Conservation (phyloP, 2,888 invertebrate genomes). For the Trissonchulus sp. region DNA sequence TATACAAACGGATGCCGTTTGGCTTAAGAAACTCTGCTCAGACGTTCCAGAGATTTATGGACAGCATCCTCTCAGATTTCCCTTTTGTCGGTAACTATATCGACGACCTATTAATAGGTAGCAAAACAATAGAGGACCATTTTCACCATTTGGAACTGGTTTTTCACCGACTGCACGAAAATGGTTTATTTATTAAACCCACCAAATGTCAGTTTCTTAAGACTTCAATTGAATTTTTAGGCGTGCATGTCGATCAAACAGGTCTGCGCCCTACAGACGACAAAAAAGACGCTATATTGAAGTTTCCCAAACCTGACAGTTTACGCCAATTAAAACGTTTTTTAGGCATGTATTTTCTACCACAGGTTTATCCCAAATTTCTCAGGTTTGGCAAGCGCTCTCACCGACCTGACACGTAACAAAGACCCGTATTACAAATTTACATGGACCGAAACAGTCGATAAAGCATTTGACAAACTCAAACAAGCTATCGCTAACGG, state of each 20-base stretch:
- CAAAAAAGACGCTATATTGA: constrained; percentile 7
- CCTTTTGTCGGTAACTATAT: constrained; percentile 6
- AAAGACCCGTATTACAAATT: not conserved
- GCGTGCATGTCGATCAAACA: not conserved
- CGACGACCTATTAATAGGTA: constrained; percentile 18
- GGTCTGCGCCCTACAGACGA: not conserved
- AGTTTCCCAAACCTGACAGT: not conserved
- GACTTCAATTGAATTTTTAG: constrained; percentile 10
- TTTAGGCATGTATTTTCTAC: constrained; percentile 20
- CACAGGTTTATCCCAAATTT: constrained; percentile 17
- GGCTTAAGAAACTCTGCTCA: constrained; percentile 36
- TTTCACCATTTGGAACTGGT: constrained; percentile 13
- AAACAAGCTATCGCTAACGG: constrained; percentile 20
- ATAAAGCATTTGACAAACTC: constrained; percentile 14
- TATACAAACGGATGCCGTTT: constrained; percentile 36
- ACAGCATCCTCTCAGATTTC: constrained; percentile 20
- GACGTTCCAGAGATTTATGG: constrained; percentile 35
- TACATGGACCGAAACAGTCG: constrained; percentile 2
- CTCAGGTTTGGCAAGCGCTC: not conserved
- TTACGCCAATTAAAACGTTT: not conserved
- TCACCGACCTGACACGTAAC: constrained; percentile 16
- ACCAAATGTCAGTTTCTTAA: constrained; percentile 2
- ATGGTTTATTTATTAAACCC: constrained; percentile 17
- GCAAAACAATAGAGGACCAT: constrained; percentile 4
- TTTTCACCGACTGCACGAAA: constrained; percentile 15